Percentiles rank a stretch among this genome's conserved stretches.
phyloP scores from a whole-genome alignment of 2,888 invertebrate genomes.

The Leptopterna dolabrata region DNA sequence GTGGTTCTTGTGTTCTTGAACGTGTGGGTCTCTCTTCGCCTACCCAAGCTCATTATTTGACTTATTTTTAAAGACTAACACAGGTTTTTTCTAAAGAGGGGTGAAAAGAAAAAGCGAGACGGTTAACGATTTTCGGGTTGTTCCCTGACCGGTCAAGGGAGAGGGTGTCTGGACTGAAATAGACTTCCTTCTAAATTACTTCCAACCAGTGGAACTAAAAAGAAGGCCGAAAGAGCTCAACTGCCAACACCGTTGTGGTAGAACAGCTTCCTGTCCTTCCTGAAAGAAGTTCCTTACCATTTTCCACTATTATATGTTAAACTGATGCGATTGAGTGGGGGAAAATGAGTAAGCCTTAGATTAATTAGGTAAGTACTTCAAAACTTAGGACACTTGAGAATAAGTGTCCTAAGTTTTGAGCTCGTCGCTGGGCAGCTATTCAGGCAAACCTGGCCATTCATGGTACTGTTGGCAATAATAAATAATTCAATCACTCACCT shows the following conservation, averaged over 20 bases:
- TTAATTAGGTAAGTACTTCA: no score
- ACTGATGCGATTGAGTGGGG: no score
- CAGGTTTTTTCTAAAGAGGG: neutral
- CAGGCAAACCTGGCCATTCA: no score
- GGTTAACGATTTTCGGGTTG: constrained; percentile 32
- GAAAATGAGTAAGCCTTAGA: no score
- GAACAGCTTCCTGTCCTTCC: neutral
- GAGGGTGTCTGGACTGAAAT: constrained; percentile 40
- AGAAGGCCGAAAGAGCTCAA: constrained; percentile 4
- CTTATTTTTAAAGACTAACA: neutral
- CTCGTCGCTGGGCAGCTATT: no score
- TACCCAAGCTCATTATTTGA: neutral
- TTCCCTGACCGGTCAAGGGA: constrained; percentile 31
- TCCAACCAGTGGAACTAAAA: constrained; percentile 26
- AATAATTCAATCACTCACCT: no score
- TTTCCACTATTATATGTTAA: no score
- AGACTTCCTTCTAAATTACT: constrained; percentile 28
- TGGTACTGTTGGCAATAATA: no score
- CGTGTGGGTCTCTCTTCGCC: neutral
- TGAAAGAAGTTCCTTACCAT: no score
- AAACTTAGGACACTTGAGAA: no score
- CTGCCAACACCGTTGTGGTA: neutral
- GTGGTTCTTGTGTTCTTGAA: neutral
- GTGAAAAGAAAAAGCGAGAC: neutral
- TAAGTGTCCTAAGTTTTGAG: no score